These are phyloP conservation scores for Pionites leucogaster DNA, from an alignment of 2,113 vertebrate species.

Conservation along the genomic window DNA sequence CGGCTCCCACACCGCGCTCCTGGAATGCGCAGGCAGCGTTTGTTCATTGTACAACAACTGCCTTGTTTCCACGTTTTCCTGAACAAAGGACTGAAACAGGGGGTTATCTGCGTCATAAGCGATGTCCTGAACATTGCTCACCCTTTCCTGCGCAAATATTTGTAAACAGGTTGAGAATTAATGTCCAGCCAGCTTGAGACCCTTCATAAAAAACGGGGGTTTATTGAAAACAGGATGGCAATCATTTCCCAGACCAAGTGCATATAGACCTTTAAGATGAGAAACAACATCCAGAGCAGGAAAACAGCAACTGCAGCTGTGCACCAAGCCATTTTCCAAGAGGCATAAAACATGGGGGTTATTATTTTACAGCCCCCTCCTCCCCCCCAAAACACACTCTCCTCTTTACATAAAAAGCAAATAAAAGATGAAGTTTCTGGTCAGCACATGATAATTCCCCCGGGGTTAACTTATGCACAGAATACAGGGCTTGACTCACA, in stretches of 20 bases:
- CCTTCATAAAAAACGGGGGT: conserved; percentile 10
- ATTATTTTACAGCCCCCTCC: neutral
- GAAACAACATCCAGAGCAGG: conserved; percentile 4
- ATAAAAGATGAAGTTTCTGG: neutral
- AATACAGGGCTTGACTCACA: neutral
- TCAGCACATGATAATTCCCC: neutral
- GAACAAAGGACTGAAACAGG: neutral
- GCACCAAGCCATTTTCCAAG: neutral
- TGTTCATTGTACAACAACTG: neutral
- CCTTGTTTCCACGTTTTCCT: conserved; percentile 25
- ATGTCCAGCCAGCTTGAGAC: neutral
- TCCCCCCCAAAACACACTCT: neutral
- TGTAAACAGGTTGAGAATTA: conserved; percentile 37
- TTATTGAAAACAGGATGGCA: conserved; percentile 65
- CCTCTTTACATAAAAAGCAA: neutral
- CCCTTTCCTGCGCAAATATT: conserved; percentile 34
- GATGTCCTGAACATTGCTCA: neutral
- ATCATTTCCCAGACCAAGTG: conserved; percentile 37
- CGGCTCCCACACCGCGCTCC: neutral
- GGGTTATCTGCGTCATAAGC: conserved; percentile 17
- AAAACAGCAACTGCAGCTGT: conserved; percentile 29
- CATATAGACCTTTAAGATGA: neutral
- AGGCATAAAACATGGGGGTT: neutral
- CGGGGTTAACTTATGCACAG: fast-evolving
- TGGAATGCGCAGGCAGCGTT: neutral